Evolutionary conservation across 2,888 invertebrate species (phyloP).

Genomic region (Encarsia formosa): DNA sequence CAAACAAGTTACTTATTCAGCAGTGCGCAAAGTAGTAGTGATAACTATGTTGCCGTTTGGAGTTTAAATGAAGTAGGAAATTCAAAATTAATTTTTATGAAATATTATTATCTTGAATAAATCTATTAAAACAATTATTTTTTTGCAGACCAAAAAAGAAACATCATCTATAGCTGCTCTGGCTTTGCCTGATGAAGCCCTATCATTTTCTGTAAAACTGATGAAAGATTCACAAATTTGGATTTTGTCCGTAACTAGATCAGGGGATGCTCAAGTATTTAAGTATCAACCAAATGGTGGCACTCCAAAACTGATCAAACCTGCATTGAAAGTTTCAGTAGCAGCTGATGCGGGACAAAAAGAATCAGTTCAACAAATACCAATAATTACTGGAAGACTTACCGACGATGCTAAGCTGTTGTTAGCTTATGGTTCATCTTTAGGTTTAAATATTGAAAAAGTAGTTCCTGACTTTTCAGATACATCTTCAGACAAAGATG

Average conservation of each 20-base stretch:
- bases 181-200: constrained; percentile 67
- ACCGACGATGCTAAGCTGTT: constrained; percentile 40
- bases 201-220: constrained; percentile 54
- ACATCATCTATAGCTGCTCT: constrained; percentile 58
- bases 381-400: constrained; percentile 52
- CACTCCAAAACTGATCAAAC: constrained; percentile 61
- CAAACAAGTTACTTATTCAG: constrained; percentile 51
- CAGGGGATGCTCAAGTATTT: constrained; percentile 77
- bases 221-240: constrained; percentile 54
- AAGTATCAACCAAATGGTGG: constrained; percentile 73
- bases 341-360: constrained; percentile 55
- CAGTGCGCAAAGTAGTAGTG: constrained; percentile 50
- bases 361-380: constrained; percentile 55
- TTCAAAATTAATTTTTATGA: neutral
- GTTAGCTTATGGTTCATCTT: constrained; percentile 40
- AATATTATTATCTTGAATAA: neutral
- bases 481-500: too few species aligned
- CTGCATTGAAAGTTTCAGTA: constrained; percentile 60
- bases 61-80: constrained; percentile 47
- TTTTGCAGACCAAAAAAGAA: constrained; percentile 47
- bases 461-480: constrained; percentile 46
- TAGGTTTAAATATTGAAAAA: constrained; percentile 42
- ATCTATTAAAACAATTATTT: neutral
- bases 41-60: constrained; percentile 55
- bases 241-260: constrained; percentile 62